These are phyloP conservation scores for Taeniopygia guttata DNA, from an alignment of 2,797 vertebrate genomes.

Conservation along the genomic window DNA sequence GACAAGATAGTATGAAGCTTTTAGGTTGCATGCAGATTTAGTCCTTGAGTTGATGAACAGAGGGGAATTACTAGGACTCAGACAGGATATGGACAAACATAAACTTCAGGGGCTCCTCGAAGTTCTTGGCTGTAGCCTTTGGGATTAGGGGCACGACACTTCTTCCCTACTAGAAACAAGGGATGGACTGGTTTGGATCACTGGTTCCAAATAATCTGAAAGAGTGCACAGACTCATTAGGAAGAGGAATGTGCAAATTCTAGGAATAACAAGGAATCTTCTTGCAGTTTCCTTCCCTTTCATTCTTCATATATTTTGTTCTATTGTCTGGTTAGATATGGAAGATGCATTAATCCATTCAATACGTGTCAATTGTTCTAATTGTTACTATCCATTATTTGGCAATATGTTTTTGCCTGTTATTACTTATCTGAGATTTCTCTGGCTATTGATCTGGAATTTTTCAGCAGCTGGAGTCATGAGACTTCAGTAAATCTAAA, in stretches of 20 bases:
- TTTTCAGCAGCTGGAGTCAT: background rate
- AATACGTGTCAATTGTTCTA: background rate
- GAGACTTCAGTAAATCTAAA: background rate
- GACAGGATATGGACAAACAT: accelerated
- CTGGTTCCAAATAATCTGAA: background rate
- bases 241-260: background rate
- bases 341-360: background rate
- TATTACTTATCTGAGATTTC: background rate
- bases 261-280: background rate
- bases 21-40: background rate
- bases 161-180: background rate
- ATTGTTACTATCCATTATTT: background rate
- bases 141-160: too few species aligned
- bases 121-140: background rate
- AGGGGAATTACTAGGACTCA: background rate
- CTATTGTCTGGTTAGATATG: background rate
- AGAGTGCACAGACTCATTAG: background rate
- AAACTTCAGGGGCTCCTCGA: background rate
- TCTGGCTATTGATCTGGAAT: background rate
- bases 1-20: background rate
- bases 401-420: background rate
- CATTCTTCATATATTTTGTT: background rate
- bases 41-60: background rate
- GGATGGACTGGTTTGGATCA: background rate
- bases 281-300: background rate